Base-by-base conservation (phyloP, 2,888 invertebrate species). In the Lasioglossum calceatum region DNA sequence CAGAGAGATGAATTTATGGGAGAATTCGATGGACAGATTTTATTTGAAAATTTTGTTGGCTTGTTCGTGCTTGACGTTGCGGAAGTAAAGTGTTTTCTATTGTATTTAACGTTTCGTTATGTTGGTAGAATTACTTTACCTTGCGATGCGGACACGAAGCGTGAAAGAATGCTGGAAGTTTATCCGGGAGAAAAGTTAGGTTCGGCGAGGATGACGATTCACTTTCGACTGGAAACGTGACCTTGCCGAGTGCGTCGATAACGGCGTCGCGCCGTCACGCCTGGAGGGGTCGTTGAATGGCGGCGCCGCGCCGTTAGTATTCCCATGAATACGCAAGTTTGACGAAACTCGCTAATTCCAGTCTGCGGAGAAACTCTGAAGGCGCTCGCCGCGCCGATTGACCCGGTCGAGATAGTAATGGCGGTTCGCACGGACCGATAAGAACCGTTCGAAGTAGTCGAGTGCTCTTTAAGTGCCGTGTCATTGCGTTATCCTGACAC, bases 261-360 rank as follows among this genome's bases (percentile, higher is more conserved):
- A 85, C 54, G 73, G 16, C 64, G 64, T 32, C 64, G 64, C 64
- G 61, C 27, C 74, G 61, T 47, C 74, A 80, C 77, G 82, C 10
- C 74, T 77, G 42, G 74, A 27, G 79, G 77, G 71, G 61, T 74
- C 61, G 71, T 75, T 85, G 81, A 85, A 85, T 81, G 73, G 44
- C 61, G 42, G 39, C 70, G 81, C 78, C 86, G 39, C 70, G 81
- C 78, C 86, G 86, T 86, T 86, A 85, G 81, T 72, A 54, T 85
- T 84, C 67, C 77, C 84, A 77, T 85, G 86, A 86, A 86, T 81
- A 72, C 80, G 77, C 78, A 76, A 87, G 79, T 81, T 82, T 77
- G 54, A 72, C 73, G 81, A 74, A 86, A 87, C 77, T 86, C 78
- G 61, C 61, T 61, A 61, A 61, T 61, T 61, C 61, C 61, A 12